These are phyloP conservation scores for Plotosus lineatus DNA, from an alignment of 2,113 vertebrate genomes.

Conservation along the genomic window DNA sequence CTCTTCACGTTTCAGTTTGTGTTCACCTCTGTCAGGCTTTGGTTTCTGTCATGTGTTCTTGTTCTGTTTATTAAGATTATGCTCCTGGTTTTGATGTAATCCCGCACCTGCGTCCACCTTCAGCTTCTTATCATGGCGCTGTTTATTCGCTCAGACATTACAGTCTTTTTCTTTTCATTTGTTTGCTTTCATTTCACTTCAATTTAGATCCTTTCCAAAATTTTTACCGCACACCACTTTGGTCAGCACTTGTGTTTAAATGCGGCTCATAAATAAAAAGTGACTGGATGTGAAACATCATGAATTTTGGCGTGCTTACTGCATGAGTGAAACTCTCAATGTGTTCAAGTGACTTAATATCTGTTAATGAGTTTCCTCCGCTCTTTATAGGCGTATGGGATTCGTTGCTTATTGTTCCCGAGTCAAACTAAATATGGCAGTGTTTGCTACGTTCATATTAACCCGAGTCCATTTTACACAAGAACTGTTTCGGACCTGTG, in stretches of 20 bases:
- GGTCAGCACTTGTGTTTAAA: background rate
- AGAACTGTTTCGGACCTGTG: background rate
- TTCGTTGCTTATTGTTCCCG: background rate
- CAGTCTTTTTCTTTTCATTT: background rate
- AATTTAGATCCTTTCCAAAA: background rate
- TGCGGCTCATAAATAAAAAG: background rate
- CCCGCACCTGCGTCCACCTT: too few relatives aligned
- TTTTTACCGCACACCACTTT: background rate
- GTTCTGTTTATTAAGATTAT: too few relatives aligned
- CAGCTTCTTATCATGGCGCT: too few relatives aligned
- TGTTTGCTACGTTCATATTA: background rate
- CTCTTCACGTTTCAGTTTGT: too few relatives aligned
- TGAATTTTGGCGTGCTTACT: background rate
- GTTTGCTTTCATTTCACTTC: background rate
- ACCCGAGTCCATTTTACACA: background rate
- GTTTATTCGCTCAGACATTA: background rate
- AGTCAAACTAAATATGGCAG: background rate
- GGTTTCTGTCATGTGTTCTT: too few relatives aligned
- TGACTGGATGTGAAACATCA: background rate
- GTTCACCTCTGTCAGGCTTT: too few relatives aligned
- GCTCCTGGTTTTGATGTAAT: too few relatives aligned
- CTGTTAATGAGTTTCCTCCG: constrained; percentile 22
- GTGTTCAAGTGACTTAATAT: constrained; percentile 18
- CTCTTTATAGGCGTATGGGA: constrained; percentile 15
- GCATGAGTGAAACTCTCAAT: constrained; percentile 22